These are phyloP conservation scores for Stomorhina lunata DNA, from an alignment of 2,888 invertebrate genomes.

Conservation along the genomic window DNA sequence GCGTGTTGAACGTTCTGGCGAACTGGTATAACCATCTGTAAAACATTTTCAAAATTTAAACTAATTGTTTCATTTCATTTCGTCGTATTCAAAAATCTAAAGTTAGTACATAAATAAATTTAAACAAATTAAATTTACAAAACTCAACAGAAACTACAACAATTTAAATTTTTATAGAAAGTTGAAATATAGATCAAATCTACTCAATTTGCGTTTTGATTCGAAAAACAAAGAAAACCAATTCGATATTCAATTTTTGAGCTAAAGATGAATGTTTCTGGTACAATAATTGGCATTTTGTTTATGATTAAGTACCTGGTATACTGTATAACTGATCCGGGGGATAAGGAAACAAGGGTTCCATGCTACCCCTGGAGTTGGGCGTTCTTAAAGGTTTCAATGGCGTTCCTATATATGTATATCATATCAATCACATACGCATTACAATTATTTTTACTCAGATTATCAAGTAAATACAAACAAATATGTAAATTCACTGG, in stretches of 20 bases:
- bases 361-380: conserved; percentile 80
- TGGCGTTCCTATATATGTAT: conserved; percentile 77
- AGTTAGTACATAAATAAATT: background rate
- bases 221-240: conserved; percentile 41
- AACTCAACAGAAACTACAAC: conserved; percentile 41
- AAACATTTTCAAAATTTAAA: conserved; percentile 20
- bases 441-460: conserved; percentile 31
- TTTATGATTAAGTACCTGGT: conserved; percentile 77
- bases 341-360: conserved; percentile 79
- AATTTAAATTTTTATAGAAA: conserved; percentile 12
- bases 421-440: conserved; percentile 53
- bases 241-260: conserved; percentile 14
- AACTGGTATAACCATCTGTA: conserved; percentile 91
- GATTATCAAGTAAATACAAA: background rate
- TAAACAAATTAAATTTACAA: conserved; percentile 6
- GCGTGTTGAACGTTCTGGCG: conserved; percentile 89
- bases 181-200: conserved; percentile 13
- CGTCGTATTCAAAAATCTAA: too few relatives aligned
- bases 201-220: conserved; percentile 2
- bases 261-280: background rate
- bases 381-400: conserved; percentile 80
- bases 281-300: conserved; percentile 7
- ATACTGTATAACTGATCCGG: conserved; percentile 81
- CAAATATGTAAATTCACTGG: background rate
- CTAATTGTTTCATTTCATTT: background rate